Conservation (phyloP, 2,888 invertebrate species). For the Drosophila leonis region DNA sequence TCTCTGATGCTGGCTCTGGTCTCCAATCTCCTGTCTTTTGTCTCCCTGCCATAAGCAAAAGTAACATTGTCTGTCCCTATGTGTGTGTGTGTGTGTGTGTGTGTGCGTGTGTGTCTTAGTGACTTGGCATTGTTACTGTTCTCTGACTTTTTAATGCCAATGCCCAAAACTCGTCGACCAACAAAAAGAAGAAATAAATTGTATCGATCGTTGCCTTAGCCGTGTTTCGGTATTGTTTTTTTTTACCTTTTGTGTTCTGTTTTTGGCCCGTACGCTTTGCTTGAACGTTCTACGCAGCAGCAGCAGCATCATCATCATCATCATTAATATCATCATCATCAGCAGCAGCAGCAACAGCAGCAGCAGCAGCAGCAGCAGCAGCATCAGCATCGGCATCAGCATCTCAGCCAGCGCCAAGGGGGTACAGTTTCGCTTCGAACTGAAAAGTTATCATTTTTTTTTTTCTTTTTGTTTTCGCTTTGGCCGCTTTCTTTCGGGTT, state of each 20-base stretch:
- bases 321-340: slow-evolving; percentile 39
- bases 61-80: slow-evolving; percentile 46
- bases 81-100: slow-evolving; percentile 12
- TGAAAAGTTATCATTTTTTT: slow-evolving; percentile 76
- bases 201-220: slow-evolving; percentile 70
- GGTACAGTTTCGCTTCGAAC: slow-evolving; percentile 83
- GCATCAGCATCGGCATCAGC: slow-evolving; percentile 32
- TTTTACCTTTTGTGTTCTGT: slow-evolving; percentile 69
- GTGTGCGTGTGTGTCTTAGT: slow-evolving; percentile 43
- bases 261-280: slow-evolving; percentile 65
- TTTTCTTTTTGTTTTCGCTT: slow-evolving; percentile 61
- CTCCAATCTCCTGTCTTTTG: slow-evolving; percentile 54
- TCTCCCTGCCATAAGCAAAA: slow-evolving; percentile 54
- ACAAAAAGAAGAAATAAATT: slow-evolving; percentile 56
- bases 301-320: slow-evolving; percentile 56
- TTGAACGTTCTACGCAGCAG: slow-evolving; percentile 62
- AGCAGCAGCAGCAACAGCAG: slow-evolving; percentile 40
- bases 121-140: slow-evolving; percentile 75
- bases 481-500: slow-evolving; percentile 69
- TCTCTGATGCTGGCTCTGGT: slow-evolving; percentile 42
- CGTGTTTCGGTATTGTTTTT: slow-evolving; percentile 29
- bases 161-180: slow-evolving; percentile 70
- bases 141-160: slow-evolving; percentile 74
- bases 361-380: background rate
- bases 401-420: slow-evolving; percentile 66